Base-by-base conservation (phyloP, 2,113 vertebrate genomes). In the Toxotes jaculatrix region DNA sequence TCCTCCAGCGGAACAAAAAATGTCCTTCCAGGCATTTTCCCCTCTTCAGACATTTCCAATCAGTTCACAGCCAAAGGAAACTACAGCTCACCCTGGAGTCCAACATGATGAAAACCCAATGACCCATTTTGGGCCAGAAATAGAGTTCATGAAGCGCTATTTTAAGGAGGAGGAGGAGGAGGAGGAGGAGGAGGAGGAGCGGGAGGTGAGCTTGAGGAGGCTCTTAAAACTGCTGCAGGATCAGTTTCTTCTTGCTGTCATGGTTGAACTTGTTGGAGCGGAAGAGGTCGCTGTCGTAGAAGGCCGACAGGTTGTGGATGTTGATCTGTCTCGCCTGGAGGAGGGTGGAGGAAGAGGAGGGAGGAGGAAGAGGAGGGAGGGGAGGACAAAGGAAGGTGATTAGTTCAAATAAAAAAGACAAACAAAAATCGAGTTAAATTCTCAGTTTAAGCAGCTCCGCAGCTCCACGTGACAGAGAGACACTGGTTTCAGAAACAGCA, bases 311-410 rank as follows among this genome's bases (percentile, higher is more conserved):
- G 92, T 90, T 99, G 95, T 98, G 97, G 94, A 99, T 97, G 95
- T 97, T 97, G 93, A 99, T 99, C 94, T 99, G 97, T 53, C 98
- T 94, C 16, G 98, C 98, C 98, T 99, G 68, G 2, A 78, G 45
- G 51, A 56, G 38, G 68, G 2, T 77, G 40, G 51, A 56, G 43
- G 76, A 59, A 0, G 2, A 79, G 45, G 45, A 60, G 43, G 68
- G 1, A 78, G 40, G 51, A 56, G 43, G 73, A 63, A 0, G 34
- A 66, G 6, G 53, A 65, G 4, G 40, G 45, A 14, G 23, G 14
- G 1, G 13, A 5, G 17, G 9, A 27, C 23, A 67, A 10, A 13
- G 40, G 12, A 14, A 53, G 34, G 12, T 16, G 32, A 21, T 68
- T 40, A 77, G 21, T 67, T 23, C 1, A 23, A 2, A 3, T 27